Conservation (phyloP, 1,140 invertebrate genomes). For the Spodoptera frugiperda region DNA sequence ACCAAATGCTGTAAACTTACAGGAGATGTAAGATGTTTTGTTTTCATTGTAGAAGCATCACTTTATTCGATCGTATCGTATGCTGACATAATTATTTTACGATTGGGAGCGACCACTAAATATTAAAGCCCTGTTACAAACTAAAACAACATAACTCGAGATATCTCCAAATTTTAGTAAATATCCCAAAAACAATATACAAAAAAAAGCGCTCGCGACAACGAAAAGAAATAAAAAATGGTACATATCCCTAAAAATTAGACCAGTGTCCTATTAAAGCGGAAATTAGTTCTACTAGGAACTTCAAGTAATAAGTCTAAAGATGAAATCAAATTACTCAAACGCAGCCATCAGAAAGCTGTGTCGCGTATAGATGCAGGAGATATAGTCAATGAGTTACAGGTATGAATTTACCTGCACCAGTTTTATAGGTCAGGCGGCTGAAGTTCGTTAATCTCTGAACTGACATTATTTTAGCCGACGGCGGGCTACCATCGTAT, state of each 20-base stretch:
- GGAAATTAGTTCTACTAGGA: too few relatives aligned
- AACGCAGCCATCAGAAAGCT: background rate
- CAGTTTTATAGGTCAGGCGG: slow-evolving; percentile 77
- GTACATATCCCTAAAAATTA: too few relatives aligned
- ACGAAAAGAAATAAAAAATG: too few relatives aligned
- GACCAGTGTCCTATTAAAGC: too few relatives aligned
- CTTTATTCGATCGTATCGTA: background rate
- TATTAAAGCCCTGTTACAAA: too few relatives aligned
- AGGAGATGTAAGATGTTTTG: slow-evolving; percentile 9
- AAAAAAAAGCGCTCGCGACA: too few relatives aligned
- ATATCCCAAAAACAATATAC: too few relatives aligned
- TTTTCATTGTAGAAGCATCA: background rate
- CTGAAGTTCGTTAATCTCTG: slow-evolving; percentile 83
- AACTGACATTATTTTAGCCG: slow-evolving; percentile 82
- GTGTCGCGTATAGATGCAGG: background rate
- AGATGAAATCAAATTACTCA: too few relatives aligned
- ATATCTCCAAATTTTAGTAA: too few relatives aligned
- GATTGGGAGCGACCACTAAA: background rate
- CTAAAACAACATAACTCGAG: too few relatives aligned
- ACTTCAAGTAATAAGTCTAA: too few relatives aligned
- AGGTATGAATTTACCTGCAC: slow-evolving; percentile 60
- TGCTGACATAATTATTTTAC: background rate
- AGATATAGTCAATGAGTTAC: slow-evolving; percentile 39
- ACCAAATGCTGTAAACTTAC: slow-evolving; percentile 2
- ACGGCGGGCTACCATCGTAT: slow-evolving; percentile 73